A percentile compares a stretch with the other conserved stretches of the same genome.
These are phyloP conservation scores for Leptinotarsa undecemlineata DNA, from an alignment of 1,140 invertebrate genomes.

Conservation along the genomic window DNA sequence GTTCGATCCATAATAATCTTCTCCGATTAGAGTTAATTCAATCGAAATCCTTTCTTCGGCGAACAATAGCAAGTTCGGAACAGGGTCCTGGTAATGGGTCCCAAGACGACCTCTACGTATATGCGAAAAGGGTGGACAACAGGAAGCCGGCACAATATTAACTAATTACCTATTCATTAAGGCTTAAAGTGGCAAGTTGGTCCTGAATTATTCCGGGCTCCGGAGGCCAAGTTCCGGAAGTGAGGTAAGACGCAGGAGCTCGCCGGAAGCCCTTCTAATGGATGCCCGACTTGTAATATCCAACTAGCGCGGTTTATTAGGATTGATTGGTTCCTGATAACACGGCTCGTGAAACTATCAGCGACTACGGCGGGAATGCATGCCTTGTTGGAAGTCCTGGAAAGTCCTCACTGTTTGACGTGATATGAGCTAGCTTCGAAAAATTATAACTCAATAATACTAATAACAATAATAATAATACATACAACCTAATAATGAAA, in stretches of 20 bases:
- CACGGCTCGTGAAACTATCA: not conserved
- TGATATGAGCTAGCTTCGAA: not conserved
- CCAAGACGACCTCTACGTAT: conserved; percentile 38
- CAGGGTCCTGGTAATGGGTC: conserved; percentile 44
- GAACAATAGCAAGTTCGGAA: conserved; percentile 41
- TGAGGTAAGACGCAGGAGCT: conserved; percentile 52
- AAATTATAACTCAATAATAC: not conserved
- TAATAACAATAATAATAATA: not conserved
- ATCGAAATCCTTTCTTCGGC: conserved; percentile 47
- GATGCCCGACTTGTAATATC: conserved; percentile 48
- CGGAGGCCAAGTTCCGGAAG: conserved; percentile 51
- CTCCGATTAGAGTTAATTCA: conserved; percentile 49
- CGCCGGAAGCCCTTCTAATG: conserved; percentile 52
- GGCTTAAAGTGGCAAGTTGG: conserved; percentile 56
- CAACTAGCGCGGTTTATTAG: conserved; percentile 47
- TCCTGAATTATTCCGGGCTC: conserved; percentile 53
- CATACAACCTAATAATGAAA: no score
- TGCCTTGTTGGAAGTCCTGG: no score
- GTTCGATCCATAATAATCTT: conserved; percentile 47
- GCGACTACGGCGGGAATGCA: no score
- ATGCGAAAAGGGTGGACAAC: conserved; percentile 44
- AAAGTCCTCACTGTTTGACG: not conserved
- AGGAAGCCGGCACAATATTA: conserved; percentile 52
- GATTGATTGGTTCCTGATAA: conserved; percentile 52
- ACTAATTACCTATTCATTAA: conserved; percentile 56